phyloP scores from a whole-genome alignment of 2,888 invertebrate species.

The Ectemnius lituratus region DNA sequence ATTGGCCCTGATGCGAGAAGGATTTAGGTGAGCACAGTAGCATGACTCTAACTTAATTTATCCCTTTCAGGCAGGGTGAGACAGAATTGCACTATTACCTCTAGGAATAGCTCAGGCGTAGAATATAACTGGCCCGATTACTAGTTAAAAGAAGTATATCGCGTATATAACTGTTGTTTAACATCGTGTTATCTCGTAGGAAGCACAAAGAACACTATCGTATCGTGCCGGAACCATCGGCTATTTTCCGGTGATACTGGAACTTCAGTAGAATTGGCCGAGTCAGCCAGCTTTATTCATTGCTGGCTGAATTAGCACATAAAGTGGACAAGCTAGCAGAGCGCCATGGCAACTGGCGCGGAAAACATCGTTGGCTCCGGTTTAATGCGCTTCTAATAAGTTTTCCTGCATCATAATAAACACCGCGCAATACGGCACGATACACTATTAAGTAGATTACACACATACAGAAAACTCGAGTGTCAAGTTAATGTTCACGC shows the following conservation, averaged over 20 bases:
- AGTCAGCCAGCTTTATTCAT: slow-evolving; percentile 10
- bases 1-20: slow-evolving; percentile 63
- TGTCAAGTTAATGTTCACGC: slow-evolving; percentile 54
- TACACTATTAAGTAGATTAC: slow-evolving; percentile 25
- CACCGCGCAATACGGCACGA: slow-evolving; percentile 20
- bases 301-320: slow-evolving; percentile 10
- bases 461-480: slow-evolving; percentile 19
- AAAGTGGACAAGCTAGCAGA: too few species aligned
- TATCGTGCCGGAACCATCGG: neutral
- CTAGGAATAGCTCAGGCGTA: slow-evolving; percentile 54
- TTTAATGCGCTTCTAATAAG: slow-evolving; percentile 16
- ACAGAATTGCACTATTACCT: slow-evolving; percentile 42
- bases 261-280: neutral
- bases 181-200: slow-evolving; percentile 26
- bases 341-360: too few species aligned
- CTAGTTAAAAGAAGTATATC: slow-evolving; percentile 25
- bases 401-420: too few species aligned
- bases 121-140: slow-evolving; percentile 64
- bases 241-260: too few species aligned
- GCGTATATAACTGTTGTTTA: slow-evolving; percentile 27
- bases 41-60: slow-evolving; percentile 68
- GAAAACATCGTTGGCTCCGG: too few species aligned
- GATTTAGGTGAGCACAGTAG: slow-evolving; percentile 68
- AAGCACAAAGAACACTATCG: slow-evolving; percentile 20
- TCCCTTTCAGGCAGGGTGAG: slow-evolving; percentile 71